Percentiles rank a stretch among this genome's conserved stretches.
These are phyloP conservation scores for Ostrea edulis DNA, from an alignment of 1,140 invertebrate species.

Conservation along the genomic window DNA sequence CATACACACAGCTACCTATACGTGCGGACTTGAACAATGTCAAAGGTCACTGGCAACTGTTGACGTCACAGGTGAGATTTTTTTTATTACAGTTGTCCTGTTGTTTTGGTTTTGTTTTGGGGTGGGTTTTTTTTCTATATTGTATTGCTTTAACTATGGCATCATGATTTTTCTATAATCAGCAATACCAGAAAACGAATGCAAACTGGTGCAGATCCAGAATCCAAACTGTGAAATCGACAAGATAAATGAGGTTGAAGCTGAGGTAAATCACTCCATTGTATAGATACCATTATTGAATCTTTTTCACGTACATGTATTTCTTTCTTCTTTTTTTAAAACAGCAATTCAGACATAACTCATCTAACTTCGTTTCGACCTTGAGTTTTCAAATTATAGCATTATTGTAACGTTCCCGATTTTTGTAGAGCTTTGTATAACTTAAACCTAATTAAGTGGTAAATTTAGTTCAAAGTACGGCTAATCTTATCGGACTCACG, in stretches of 20 bases:
- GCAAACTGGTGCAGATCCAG: neutral
- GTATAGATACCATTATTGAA: no score
- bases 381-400: no score
- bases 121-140: neutral
- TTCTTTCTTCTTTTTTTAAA: no score
- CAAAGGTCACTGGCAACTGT: neutral
- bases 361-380: no score
- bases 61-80: neutral
- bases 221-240: neutral
- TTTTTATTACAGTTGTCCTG: neutral
- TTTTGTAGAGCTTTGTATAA: no score
- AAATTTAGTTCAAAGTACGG: no score
- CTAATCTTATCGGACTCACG: no score
- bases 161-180: neutral
- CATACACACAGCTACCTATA: neutral
- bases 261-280: neutral
- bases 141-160: neutral
- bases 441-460: no score
- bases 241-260: neutral
- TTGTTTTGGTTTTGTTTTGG: no score
- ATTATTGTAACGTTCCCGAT: no score
- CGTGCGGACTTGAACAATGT: conserved; percentile 8
- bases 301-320: no score
- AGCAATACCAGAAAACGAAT: conserved; percentile 12
- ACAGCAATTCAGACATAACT: no score